These are phyloP conservation scores for Crepidodera aurea DNA, from an alignment of 2,888 invertebrate species.

Conservation along the genomic window DNA sequence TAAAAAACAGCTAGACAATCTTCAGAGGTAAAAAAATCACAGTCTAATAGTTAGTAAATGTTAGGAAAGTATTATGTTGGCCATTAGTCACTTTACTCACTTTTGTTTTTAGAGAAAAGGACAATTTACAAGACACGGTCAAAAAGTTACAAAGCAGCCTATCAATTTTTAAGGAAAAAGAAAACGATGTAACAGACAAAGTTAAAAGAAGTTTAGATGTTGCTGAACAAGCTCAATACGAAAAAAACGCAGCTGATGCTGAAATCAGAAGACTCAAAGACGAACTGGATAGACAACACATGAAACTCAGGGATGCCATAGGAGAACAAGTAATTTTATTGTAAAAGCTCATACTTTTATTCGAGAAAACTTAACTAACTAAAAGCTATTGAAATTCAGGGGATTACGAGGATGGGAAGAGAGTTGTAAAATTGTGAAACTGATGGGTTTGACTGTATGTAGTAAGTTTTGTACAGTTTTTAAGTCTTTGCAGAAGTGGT, in stretches of 20 bases:
- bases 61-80: too few relatives aligned
- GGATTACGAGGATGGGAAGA: too few relatives aligned
- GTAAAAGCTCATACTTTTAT: too few relatives aligned
- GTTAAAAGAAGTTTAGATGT: conserved; percentile 74
- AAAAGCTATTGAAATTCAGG: too few relatives aligned
- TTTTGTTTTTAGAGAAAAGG: conserved; percentile 68
- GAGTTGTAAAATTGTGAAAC: too few relatives aligned
- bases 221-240: conserved; percentile 80
- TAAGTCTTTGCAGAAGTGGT: too few relatives aligned
- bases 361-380: too few relatives aligned
- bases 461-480: too few relatives aligned
- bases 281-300: conserved; percentile 79
- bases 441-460: too few relatives aligned
- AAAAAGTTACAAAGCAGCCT: conserved; percentile 73
- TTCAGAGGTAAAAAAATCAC: conserved; percentile 68
- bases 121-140: conserved; percentile 73
- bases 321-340: conserved; percentile 73
- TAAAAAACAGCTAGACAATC: conserved; percentile 74
- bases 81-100: too few relatives aligned
- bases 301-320: conserved; percentile 76
- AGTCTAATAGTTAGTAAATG: too few relatives aligned
- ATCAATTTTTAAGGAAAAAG: conserved; percentile 70
- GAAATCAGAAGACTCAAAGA: conserved; percentile 80
- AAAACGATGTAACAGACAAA: conserved; percentile 69
- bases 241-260: conserved; percentile 77